Conservation (phyloP, 2,888 invertebrate genomes). For the Bursaphelenchus okinawaensis region DNA sequence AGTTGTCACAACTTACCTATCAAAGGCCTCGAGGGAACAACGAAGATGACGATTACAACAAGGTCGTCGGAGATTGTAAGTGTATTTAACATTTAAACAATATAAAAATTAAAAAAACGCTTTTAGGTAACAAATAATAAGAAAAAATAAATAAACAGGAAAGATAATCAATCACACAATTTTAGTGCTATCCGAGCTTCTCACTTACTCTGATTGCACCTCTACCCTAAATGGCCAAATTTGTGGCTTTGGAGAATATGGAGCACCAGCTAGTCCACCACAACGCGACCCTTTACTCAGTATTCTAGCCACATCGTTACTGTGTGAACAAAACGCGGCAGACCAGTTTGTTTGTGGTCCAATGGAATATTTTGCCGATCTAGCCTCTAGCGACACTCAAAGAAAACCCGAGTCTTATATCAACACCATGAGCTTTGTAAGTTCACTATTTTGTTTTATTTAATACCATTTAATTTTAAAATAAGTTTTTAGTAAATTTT, state of each 20-base stretch:
- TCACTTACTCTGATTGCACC: constrained; percentile 42
- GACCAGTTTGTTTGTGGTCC: constrained; percentile 41
- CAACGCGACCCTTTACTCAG: constrained; percentile 39
- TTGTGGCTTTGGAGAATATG: constrained; percentile 47
- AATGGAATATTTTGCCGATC: constrained; percentile 17
- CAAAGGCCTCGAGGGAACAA: background rate
- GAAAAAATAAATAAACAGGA: too few relatives aligned
- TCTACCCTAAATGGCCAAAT: constrained; percentile 17
- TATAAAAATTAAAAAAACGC: too few relatives aligned
- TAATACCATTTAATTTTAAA: too few relatives aligned
- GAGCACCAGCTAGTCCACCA: constrained; percentile 26
- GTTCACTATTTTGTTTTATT: constrained; percentile 16
- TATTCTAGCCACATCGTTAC: constrained; percentile 40
- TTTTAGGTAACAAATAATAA: too few relatives aligned
- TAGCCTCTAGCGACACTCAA: constrained; percentile 14
- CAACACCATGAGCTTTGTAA: constrained; percentile 18
- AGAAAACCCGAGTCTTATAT: constrained; percentile 5
- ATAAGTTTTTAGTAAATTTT: too few relatives aligned
- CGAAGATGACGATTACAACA: constrained; percentile 8
- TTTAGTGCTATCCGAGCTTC: constrained; percentile 26
- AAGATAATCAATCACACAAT: too few relatives aligned
- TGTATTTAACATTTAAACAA: background rate
- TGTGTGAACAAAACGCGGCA: constrained; percentile 48
- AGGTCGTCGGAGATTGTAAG: constrained; percentile 22
- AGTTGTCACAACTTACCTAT: background rate